Evolutionary conservation across 1,140 invertebrate genomes (phyloP).

Genomic region (Maconellicoccus hirsutus): DNA sequence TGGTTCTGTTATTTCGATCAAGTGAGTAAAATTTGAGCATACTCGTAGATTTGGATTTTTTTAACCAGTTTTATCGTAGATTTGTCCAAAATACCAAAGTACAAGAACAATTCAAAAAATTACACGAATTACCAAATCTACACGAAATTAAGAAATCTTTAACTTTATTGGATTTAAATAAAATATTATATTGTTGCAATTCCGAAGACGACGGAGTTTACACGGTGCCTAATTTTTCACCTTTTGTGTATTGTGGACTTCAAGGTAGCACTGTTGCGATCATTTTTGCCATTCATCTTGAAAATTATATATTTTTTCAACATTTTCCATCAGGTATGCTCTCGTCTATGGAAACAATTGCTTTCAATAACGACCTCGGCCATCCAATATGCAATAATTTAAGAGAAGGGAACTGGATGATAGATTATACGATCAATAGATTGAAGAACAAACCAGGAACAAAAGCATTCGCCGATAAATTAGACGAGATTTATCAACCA

Average conservation of each 20-base stretch:
- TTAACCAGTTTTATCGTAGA: slow-evolving; percentile 32
- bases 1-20: slow-evolving; percentile 31
- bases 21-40: slow-evolving; percentile 24
- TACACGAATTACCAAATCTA: slow-evolving; percentile 32
- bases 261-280: slow-evolving; percentile 56
- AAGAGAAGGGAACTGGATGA: slow-evolving; percentile 86
- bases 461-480: slow-evolving; percentile 47
- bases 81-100: slow-evolving; percentile 46
- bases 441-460: slow-evolving; percentile 51
- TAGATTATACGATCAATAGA: slow-evolving; percentile 68
- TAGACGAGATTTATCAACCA: slow-evolving; percentile 50
- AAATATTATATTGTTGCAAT: slow-evolving; percentile 74
- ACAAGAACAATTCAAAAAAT: slow-evolving; percentile 41
- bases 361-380: slow-evolving; percentile 80
- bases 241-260: slow-evolving; percentile 80
- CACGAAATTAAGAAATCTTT: slow-evolving; percentile 36
- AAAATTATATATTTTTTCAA: too few species aligned
- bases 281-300: too few species aligned
- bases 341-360: slow-evolving; percentile 65
- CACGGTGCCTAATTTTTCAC: slow-evolving; percentile 72
- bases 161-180: slow-evolving; percentile 68
- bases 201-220: slow-evolving; percentile 86
- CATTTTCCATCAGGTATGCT: slow-evolving; percentile 58
- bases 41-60: not conserved
- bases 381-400: slow-evolving; percentile 93